Conservation (phyloP, 1,140 invertebrate genomes). For the Laodelphax striatellus region DNA sequence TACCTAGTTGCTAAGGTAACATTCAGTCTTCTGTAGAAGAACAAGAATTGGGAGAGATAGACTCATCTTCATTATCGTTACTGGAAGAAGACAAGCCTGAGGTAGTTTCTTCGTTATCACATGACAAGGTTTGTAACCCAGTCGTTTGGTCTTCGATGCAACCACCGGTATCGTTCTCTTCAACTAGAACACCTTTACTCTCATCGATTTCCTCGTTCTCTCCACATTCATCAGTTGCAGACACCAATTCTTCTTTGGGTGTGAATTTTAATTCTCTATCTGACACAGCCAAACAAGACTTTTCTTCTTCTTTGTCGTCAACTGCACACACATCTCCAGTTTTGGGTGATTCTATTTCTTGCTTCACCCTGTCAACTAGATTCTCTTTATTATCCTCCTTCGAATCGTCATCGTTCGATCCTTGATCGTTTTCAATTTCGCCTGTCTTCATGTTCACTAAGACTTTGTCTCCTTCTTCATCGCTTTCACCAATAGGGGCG, state of each 20-base stretch:
- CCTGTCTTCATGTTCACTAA: slow-evolving; percentile 43
- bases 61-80: not conserved
- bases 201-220: not conserved
- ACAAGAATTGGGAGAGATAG: not conserved
- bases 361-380: not conserved
- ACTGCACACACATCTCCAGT: not conserved
- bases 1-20: not conserved
- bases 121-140: not conserved
- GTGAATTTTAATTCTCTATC: not conserved
- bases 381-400: slow-evolving; percentile 2
- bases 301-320: slow-evolving; percentile 4
- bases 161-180: not conserved
- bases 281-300: not conserved
- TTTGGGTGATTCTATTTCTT: not conserved
- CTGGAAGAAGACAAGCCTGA: slow-evolving; percentile 1
- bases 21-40: slow-evolving; percentile 1
- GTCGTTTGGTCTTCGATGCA: not conserved
- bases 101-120: slow-evolving; percentile 5
- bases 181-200: not conserved
- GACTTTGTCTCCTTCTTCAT: slow-evolving; percentile 35
- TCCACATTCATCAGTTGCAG: not conserved
- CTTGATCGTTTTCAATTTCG: slow-evolving; percentile 30
- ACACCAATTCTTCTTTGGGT: not conserved
- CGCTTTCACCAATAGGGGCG: slow-evolving; percentile 21
- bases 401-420: slow-evolving; percentile 3